Conservation (phyloP, 1,140 invertebrate genomes). For the Ephestia elutella region DNA sequence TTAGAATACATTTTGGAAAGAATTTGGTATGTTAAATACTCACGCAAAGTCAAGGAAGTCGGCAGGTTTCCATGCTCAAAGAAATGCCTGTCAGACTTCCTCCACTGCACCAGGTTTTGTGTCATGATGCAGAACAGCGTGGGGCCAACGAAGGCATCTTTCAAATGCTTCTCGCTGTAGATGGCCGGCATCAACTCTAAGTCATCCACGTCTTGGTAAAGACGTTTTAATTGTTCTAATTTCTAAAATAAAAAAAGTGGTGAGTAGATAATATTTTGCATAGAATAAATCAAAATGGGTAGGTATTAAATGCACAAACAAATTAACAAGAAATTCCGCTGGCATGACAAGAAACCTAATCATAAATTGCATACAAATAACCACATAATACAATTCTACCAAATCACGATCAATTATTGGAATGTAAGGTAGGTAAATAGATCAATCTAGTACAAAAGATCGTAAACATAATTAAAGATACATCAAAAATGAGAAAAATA, state of each 20-base stretch:
- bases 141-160: constrained; percentile 81
- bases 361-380: too few relatives aligned
- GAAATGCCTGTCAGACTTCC: constrained; percentile 82
- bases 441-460: too few relatives aligned
- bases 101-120: constrained; percentile 81
- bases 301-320: neutral
- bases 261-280: too few relatives aligned
- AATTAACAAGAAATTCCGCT: too few relatives aligned
- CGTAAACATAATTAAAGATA: too few relatives aligned
- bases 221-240: constrained; percentile 62
- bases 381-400: too few relatives aligned
- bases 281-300: too few relatives aligned
- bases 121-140: constrained; percentile 87
- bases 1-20: too few relatives aligned
- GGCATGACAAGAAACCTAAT: too few relatives aligned
- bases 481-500: too few relatives aligned
- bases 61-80: constrained; percentile 76
- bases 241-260: constrained; percentile 13
- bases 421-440: too few relatives aligned
- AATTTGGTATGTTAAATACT: neutral
- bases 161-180: constrained; percentile 78
- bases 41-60: constrained; percentile 68
- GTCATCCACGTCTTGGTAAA: constrained; percentile 81
- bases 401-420: too few relatives aligned
- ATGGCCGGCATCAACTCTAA: constrained; percentile 86